Base-by-base conservation (phyloP, 2,888 invertebrate species). In the Encarsia formosa region DNA sequence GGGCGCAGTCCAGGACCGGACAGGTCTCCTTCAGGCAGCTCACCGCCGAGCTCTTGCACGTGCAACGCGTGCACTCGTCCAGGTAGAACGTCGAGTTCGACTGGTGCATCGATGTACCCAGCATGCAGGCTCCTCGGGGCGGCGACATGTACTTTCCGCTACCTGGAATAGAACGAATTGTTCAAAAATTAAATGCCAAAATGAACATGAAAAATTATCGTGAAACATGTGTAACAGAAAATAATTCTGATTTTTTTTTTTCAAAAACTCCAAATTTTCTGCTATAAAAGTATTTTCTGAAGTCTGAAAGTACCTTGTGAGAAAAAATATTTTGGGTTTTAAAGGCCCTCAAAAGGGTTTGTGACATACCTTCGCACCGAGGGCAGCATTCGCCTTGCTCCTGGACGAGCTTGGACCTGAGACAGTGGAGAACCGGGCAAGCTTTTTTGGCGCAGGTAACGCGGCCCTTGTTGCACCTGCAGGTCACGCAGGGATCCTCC, bases 361-460 rank as follows among this genome's bases (percentile, higher is more conserved):
- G n/a, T 13, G 18, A 32, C 43, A 61, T 59, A 70, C 81, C 81
- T 67, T 71, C 75, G 64, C 83, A 84, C 49, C 70, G 71, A 0
- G 81, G 81, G 69, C 96, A 96, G 72, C 95, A 95, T 63, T 91
- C 87, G 4, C 89, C 90, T 1, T 84, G 79, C 23, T 83, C 82
- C 48, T 84, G 83, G 53, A 80, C 77, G 65, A 90, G 88, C 59
- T 83, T 82, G 11, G 80, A 78, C 1, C 75, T 74, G 5, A 86
- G 84, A 70, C 95, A 95, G 60, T 91, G 90, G 29, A 95, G 78
- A 6, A 93, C 91, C 0, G 94, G 91, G 65, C 95, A 95, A 1
- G 91, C 90, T 54, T 84, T 84, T 68, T 92, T 92, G 35, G 85
- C 79, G 70, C 94, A 94, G 15, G 85, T 85, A 61, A 93, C 75